Evolutionary conservation across 1,140 invertebrate species (phyloP), one percentile per base, ranked within the genome.

Genomic region (Ganaspis sp.): DNA sequence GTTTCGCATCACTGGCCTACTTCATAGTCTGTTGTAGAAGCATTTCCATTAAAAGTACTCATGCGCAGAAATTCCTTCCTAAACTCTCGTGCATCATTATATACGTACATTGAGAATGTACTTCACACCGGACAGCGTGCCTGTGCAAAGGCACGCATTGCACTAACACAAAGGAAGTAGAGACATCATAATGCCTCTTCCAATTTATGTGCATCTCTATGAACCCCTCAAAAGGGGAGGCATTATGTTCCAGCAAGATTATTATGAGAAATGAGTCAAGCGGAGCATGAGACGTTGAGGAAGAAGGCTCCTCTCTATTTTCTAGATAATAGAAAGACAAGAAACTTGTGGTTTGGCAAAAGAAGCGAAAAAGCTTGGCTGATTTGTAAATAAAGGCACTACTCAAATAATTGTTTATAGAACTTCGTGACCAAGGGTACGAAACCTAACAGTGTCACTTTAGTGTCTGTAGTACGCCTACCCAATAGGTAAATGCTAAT

Each of bases 131-230:
- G 58, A 64, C 58, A 64, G 58, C 23, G 45, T 49, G 45, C 45
- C 58, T n/a, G 58, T n/a, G 58, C 11, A 58, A 58, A 58, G 19
- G 17, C 53, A 21, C 19, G 21, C 19, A 21, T 58, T 58, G 58
- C 58, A 64, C n/a, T 17, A 4, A 17, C 45, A 49, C 45, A 49
- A 49, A 49, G 45, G 54, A 64, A 26, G 58, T 26, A 64, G 58
- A 64, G 58, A 64, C 58, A 26, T 29, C 23, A 26, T 64, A 64
- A 64, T 64, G 58, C 58, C 58, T 64, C 58, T 64, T 64, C 23
- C 26, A 64, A 64, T 64, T 64, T 64, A 64, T 64, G 58, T 64
- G 58, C 58, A 64, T 64, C 58, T 64, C 58, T 64, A 64, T 29
- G 23, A 64, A 64, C 58, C 58, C 29, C 58, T 64, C 23, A 64